A percentile compares a stretch with the other conserved stretches of the same genome.
Evolutionary conservation across 2,888 invertebrate species (phyloP).

Genomic region (Protonemura montana): DNA sequence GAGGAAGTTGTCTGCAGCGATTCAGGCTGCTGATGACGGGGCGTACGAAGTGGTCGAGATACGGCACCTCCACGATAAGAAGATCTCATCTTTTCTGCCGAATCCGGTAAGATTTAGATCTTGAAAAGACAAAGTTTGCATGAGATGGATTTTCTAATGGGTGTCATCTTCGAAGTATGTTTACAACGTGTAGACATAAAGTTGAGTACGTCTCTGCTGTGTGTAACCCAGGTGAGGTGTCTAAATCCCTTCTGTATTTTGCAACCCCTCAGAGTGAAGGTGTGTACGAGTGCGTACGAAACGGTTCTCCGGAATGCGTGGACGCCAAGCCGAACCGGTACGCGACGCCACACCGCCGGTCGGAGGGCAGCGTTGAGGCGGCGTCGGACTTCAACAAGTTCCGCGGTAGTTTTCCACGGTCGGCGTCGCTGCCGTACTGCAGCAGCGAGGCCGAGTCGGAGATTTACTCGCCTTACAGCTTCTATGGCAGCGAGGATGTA

Average conservation of each 20-base stretch:
- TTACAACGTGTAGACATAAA: no score
- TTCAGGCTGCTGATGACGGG: constrained; percentile 49
- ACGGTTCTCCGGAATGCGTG: constrained; percentile 73
- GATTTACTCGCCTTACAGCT: constrained; percentile 83
- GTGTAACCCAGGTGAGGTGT: no score
- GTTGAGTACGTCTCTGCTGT: no score
- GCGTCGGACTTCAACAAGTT: constrained; percentile 68
- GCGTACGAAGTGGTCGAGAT: constrained; percentile 54
- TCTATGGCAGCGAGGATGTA: constrained; percentile 70
- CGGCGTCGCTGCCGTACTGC: constrained; percentile 79
- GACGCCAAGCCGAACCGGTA: constrained; percentile 55
- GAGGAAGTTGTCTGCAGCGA: constrained; percentile 61
- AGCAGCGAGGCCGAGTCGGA: constrained; percentile 86
- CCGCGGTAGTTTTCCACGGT: constrained; percentile 65
- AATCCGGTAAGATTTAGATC: constrained; percentile 7
- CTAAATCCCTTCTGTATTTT: no score
- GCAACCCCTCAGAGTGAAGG: constrained; percentile 56
- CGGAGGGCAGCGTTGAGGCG: constrained; percentile 63
- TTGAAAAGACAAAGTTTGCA: constrained; percentile 62
- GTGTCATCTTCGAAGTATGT: no score
- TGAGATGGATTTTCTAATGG: constrained; percentile 57
- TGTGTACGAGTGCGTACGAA: constrained; percentile 71
- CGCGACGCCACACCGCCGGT: constrained; percentile 55
- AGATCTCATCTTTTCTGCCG: constrained; percentile 15
- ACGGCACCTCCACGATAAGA: constrained; percentile 23